These are phyloP conservation scores for Drosophila leontia DNA, from an alignment of 1,140 invertebrate genomes.

Conservation along the genomic window DNA sequence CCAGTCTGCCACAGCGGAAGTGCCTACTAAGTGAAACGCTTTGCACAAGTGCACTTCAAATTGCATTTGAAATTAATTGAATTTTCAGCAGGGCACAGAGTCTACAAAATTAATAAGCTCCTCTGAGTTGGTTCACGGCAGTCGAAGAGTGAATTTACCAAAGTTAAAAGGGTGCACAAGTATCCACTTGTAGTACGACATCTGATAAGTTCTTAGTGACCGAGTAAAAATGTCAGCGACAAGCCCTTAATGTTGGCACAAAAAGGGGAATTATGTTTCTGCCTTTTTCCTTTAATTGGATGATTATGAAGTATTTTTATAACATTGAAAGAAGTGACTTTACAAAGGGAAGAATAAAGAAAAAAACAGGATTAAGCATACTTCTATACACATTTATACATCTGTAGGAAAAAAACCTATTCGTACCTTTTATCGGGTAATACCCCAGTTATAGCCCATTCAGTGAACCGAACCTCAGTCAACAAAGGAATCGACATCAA, in stretches of 20 bases:
- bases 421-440: background rate
- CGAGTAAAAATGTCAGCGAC: constrained; percentile 5
- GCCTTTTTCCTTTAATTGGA: background rate
- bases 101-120: constrained; percentile 21
- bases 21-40: constrained; percentile 67
- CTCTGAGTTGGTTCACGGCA: constrained; percentile 5
- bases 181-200: constrained; percentile 13
- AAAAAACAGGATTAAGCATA: background rate
- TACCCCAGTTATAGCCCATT: background rate
- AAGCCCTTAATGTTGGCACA: background rate
- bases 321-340: background rate
- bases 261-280: constrained; percentile 7
- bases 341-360: background rate
- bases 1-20: constrained; percentile 46
- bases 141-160: background rate
- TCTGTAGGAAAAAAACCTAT: background rate
- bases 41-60: constrained; percentile 72
- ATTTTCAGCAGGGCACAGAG: constrained; percentile 47
- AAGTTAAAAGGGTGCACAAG: constrained; percentile 13
- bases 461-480: background rate
- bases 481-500: background rate
- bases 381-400: background rate
- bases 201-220: background rate
- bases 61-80: constrained; percentile 79
- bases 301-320: background rate